Base-by-base conservation (phyloP, 2,797 vertebrate genomes). In the Myoxocephalus aenaeus region DNA sequence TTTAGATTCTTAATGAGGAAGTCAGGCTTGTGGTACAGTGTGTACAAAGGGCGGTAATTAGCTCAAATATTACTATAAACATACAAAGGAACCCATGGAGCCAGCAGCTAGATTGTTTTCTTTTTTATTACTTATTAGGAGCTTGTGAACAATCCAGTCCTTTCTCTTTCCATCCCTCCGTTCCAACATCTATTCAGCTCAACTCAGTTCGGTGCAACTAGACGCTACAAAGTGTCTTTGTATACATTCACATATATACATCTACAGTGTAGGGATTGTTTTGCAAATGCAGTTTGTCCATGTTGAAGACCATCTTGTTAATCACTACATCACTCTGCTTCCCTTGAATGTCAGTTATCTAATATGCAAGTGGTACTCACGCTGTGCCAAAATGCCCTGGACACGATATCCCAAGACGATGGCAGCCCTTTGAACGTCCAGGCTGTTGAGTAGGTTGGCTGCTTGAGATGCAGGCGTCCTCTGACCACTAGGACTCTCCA, bases 381-480 rank as follows among this genome's bases (percentile, higher is more conserved):
- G 97, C 73, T 98, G 97, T 7, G 98, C 98, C 77, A 99, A 92
- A 34, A 95, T 81, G 3, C 97, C 98, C 81, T 97, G 97, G n/a
- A 99, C 96, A 40, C 98, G 97, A 89, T 97, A 98, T n/a, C 98
- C 98, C 36, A 99, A 92, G 83, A 99, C 93, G 70, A 99, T 99
- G 32, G 98, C 98, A 0, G 97, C 98, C 73, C 96, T 95, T 90
- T 99, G 98, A 83, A 99, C 95, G 2, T 99, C 96, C 25, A 99
- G 93, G 80, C 91, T 94, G 93, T 99, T 99, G 68, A 99, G 96
- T 27, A 97, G 89, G 77, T 94, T 91, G 17, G 97, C 96, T 34
- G 96, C 96, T 83, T 94, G 91, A 67, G 91, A 82, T 0, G 97
- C 98, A 36, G 96, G 95, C 36, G 97, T 92, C 73, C 98, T 95